These are phyloP conservation scores for Zele albiditarsus DNA, from an alignment of 2,888 invertebrate species.

Conservation along the genomic window DNA sequence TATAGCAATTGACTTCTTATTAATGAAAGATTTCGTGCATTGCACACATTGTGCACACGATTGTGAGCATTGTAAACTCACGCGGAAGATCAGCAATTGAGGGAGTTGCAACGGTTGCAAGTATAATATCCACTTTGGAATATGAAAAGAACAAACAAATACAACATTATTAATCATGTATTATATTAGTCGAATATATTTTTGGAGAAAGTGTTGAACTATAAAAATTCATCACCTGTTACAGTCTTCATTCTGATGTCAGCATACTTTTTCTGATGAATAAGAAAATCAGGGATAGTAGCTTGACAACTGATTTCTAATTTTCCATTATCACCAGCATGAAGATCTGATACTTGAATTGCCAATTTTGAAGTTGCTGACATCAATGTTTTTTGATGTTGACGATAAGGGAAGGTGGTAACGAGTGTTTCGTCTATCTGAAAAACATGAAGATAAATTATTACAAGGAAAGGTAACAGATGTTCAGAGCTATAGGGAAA, in stretches of 20 bases:
- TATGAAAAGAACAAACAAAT: slow-evolving; percentile 17
- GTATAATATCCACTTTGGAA: slow-evolving; percentile 60
- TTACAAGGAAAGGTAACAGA: no score
- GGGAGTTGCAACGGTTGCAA: slow-evolving; percentile 53
- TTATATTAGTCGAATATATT: not conserved
- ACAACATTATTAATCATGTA: slow-evolving; percentile 10
- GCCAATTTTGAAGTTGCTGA: slow-evolving; percentile 81
- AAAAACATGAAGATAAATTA: slow-evolving; percentile 25
- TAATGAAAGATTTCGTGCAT: slow-evolving; percentile 66
- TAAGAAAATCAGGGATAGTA: slow-evolving; percentile 85
- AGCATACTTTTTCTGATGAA: slow-evolving; percentile 82
- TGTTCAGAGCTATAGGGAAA: no score
- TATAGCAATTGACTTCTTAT: slow-evolving; percentile 68
- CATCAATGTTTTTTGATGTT: slow-evolving; percentile 57
- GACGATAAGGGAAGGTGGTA: slow-evolving; percentile 61
- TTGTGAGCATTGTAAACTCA: slow-evolving; percentile 55
- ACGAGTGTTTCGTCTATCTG: slow-evolving; percentile 65
- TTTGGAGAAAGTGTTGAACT: not conserved
- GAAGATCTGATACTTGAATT: slow-evolving; percentile 82
- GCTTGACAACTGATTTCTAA: slow-evolving; percentile 84
- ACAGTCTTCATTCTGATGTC: slow-evolving; percentile 83
- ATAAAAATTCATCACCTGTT: slow-evolving; percentile 76
- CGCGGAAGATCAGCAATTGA: slow-evolving; percentile 58
- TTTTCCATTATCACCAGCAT: slow-evolving; percentile 81
- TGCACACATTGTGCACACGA: slow-evolving; percentile 62